phyloP scores from a whole-genome alignment of 2,797 vertebrate species.

The Linurgus olivaceus region DNA sequence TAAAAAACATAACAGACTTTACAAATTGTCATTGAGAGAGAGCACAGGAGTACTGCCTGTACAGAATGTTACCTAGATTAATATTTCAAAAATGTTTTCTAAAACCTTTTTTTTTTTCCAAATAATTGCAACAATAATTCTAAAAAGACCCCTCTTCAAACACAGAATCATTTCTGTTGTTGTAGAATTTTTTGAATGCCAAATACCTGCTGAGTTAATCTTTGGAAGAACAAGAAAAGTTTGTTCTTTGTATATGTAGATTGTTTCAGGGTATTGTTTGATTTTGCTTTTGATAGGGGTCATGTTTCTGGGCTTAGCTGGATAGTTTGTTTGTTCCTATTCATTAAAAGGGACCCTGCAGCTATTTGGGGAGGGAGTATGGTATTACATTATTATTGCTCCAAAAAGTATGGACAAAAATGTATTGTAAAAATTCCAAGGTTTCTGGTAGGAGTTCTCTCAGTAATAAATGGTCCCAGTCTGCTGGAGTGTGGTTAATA shows the following conservation, averaged over 20 bases:
- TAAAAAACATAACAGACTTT: not conserved
- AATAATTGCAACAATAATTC: conserved; percentile 35
- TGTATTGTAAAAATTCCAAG: conserved; percentile 54
- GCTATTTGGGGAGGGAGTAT: conserved; percentile 37
- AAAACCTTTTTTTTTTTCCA: not conserved
- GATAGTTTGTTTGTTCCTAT: conserved; percentile 64
- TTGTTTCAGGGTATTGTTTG: conserved; percentile 58
- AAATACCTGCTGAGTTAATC: conserved; percentile 46
- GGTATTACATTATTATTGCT: conserved; percentile 57
- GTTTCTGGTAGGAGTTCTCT: conserved; percentile 42
- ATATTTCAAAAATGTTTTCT: not conserved
- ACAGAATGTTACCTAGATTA: not conserved
- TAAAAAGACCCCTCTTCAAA: conserved; percentile 44
- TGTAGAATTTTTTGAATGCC: conserved; percentile 38
- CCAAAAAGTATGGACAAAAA: conserved; percentile 61
- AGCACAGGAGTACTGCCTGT: not conserved
- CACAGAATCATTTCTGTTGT: conserved; percentile 19
- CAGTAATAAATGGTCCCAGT: conserved; percentile 26
- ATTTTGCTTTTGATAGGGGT: conserved; percentile 51
- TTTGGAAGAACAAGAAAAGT: conserved; percentile 49
- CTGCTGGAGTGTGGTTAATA: conserved; percentile 21
- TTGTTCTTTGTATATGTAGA: conserved; percentile 46
- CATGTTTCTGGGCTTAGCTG: conserved; percentile 53
- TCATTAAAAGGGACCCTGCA: conserved; percentile 62
- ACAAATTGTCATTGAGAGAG: not conserved